A percentile compares a stretch with the other conserved stretches of the same genome.
Evolutionary conservation across 2,888 invertebrate species (phyloP).

Genomic region (Archaeoteleia sp.): DNA sequence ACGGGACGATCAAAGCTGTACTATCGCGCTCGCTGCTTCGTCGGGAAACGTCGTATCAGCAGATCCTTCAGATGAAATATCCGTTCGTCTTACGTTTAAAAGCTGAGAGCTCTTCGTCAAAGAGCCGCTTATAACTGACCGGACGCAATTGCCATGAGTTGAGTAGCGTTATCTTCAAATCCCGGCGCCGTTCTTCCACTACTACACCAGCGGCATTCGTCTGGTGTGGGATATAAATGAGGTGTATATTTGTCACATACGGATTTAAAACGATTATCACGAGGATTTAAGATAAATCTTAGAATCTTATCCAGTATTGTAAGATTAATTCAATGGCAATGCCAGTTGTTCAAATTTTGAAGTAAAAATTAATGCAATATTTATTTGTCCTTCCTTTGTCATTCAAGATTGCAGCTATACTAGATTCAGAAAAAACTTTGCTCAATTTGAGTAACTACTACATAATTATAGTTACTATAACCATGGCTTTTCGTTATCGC

Average conservation of each 20-base stretch:
- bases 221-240: conserved; percentile 3
- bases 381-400: no score
- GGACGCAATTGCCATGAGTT: conserved; percentile 21
- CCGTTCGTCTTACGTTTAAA: conserved; percentile 25
- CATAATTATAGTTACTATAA: no score
- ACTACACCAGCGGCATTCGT: conserved; percentile 9
- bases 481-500: no score
- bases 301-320: not conserved
- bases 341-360: not conserved
- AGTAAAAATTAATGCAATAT: no score
- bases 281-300: conserved; percentile 7
- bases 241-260: not conserved
- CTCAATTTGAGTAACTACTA: no score
- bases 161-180: conserved; percentile 22
- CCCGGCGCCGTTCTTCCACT: conserved; percentile 19
- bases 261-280: not conserved
- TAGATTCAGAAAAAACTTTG: no score
- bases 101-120: conserved; percentile 36
- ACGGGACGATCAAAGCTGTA: conserved; percentile 33
- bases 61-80: conserved; percentile 39
- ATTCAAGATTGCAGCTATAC: no score
- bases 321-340: no score
- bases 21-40: conserved; percentile 23
- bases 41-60: conserved; percentile 34
- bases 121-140: conserved; percentile 34